phyloP scores from a whole-genome alignment of 64 coral and sea anemone genomes.

The Pocillopora verrucosa region DNA sequence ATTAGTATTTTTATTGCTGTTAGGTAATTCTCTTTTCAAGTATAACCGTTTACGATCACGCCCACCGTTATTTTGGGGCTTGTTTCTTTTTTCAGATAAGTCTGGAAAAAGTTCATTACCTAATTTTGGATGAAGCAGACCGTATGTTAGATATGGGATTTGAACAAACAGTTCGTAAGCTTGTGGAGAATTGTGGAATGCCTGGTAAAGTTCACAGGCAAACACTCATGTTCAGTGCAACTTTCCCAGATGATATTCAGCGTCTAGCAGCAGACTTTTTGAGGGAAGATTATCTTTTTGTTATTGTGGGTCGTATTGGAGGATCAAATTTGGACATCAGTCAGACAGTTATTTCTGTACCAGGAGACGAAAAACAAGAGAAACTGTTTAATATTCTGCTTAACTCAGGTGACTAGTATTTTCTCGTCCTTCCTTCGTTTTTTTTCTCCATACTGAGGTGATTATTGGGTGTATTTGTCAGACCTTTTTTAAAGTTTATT shows the following conservation, averaged over 20 bases:
- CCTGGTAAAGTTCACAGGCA: conserved; percentile 77
- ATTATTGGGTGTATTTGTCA: no score
- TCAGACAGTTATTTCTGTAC: conserved; percentile 62
- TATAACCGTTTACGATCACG: no score
- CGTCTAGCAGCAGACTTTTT: conserved; percentile 80
- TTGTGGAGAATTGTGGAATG: conserved; percentile 75
- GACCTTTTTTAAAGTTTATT: no score
- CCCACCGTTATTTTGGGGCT: not conserved
- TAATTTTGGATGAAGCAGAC: conserved; percentile 97
- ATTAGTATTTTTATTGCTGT: no score
- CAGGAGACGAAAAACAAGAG: conserved; percentile 78
- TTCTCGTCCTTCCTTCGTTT: not conserved
- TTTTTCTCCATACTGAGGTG: not conserved
- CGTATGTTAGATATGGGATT: conserved; percentile 98
- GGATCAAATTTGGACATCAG: conserved; percentile 87
- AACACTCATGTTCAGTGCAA: conserved; percentile 96
- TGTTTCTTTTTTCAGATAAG: conserved; percentile 44
- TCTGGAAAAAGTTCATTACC: conserved; percentile 72
- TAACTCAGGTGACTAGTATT: conserved; percentile 63
- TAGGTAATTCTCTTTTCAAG: no score
- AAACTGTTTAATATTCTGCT: conserved; percentile 84
- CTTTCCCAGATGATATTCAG: conserved; percentile 95
- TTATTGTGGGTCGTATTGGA: conserved; percentile 85
- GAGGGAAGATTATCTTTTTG: conserved; percentile 83
- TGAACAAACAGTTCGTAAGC: conserved; percentile 69